These are phyloP conservation scores for Tichodroma muraria DNA, from an alignment of 2,113 vertebrate genomes.

Conservation along the genomic window DNA sequence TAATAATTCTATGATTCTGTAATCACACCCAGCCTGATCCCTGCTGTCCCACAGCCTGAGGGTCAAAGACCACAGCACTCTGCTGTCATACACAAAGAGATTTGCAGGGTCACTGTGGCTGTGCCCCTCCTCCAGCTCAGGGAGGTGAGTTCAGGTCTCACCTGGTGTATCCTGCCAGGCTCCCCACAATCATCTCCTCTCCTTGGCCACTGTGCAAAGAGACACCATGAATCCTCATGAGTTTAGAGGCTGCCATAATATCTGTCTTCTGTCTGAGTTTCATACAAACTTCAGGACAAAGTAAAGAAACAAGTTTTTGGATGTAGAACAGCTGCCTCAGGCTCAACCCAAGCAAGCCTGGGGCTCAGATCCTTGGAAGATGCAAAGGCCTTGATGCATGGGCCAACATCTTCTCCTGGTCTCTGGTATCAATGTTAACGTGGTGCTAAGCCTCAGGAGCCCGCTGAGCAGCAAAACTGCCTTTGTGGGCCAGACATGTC, in stretches of 20 bases:
- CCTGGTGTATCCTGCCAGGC: neutral
- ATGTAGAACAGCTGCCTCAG: neutral
- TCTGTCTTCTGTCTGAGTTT: neutral
- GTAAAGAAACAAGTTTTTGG: neutral
- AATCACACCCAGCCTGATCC: neutral
- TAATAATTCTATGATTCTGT: neutral
- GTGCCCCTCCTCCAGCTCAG: neutral
- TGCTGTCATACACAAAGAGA: neutral
- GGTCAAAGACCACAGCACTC: neutral
- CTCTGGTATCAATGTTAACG: neutral
- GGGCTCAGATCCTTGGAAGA: neutral
- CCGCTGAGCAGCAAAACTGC: neutral
- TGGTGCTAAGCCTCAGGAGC: neutral
- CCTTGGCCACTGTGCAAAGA: neutral
- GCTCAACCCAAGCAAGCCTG: neutral
- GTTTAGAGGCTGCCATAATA: neutral
- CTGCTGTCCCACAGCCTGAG: rapidly evolving
- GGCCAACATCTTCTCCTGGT: neutral
- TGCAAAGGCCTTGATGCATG: neutral
- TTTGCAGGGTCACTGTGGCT: neutral
- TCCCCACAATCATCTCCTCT: neutral
- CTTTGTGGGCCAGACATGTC: neutral
- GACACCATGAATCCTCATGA: neutral
- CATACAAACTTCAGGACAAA: neutral
- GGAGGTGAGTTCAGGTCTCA: neutral